Evolutionary conservation across 2,797 vertebrate species (phyloP).

Genomic region (Gymnoscopelus braueri): DNA sequence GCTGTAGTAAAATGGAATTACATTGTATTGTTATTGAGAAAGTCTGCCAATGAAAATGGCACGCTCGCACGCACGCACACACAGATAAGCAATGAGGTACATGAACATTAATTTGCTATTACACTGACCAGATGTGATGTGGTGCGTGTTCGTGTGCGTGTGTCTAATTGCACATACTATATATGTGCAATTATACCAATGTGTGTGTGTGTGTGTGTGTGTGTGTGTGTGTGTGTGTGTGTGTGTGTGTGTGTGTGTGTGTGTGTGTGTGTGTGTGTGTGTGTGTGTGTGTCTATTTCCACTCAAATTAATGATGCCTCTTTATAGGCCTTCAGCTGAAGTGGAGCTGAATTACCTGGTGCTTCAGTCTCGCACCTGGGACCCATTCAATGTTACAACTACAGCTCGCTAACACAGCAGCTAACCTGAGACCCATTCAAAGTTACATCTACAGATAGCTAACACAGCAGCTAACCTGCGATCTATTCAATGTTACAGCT

Average conservation of each 20-base stretch:
- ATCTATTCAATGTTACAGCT: slow-evolving; percentile 70
- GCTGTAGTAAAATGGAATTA: slow-evolving; percentile 41
- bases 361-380: slow-evolving; percentile 77
- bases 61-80: slow-evolving; percentile 17
- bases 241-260: slow-evolving; percentile 24
- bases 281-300: slow-evolving; percentile 72
- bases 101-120: slow-evolving; percentile 57
- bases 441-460: slow-evolving; percentile 17
- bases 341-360: slow-evolving; percentile 82
- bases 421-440: slow-evolving; percentile 69
- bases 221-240: slow-evolving; percentile 51
- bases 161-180: background rate
- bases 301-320: slow-evolving; percentile 80
- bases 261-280: background rate
- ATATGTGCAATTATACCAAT: slow-evolving; percentile 36
- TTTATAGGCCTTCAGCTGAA: slow-evolving; percentile 83
- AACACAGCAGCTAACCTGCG: slow-evolving; percentile 67
- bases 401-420: slow-evolving; percentile 50
- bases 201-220: slow-evolving; percentile 61
- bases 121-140: slow-evolving; percentile 59
- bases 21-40: slow-evolving; percentile 32
- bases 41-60: slow-evolving; percentile 22
- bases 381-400: slow-evolving; percentile 70
- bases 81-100: slow-evolving; percentile 56
- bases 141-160: slow-evolving; percentile 2